phyloP scores from a whole-genome alignment of 1,140 invertebrate species.

The Ridgeia piscesae region DNA sequence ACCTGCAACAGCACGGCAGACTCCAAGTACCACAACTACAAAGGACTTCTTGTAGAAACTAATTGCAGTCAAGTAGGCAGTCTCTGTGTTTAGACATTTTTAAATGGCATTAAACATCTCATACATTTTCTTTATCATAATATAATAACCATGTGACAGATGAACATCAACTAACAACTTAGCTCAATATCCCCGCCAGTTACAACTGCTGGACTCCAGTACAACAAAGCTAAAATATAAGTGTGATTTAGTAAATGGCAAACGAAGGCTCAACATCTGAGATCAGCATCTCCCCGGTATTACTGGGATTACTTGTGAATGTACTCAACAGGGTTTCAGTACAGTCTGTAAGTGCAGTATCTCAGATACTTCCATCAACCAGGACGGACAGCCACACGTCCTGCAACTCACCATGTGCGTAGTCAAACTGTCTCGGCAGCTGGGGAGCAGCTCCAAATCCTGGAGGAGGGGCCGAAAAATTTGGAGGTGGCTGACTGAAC shows the following conservation, averaged over 20 bases:
- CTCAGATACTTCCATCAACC: neutral
- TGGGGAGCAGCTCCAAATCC: slow-evolving; percentile 29
- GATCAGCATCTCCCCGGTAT: neutral
- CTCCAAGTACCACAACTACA: neutral
- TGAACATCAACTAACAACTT: neutral
- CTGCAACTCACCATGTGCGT: slow-evolving; percentile 36
- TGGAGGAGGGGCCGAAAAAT: slow-evolving; percentile 30
- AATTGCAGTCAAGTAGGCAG: neutral
- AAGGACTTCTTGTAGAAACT: neutral
- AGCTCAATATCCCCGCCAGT: neutral
- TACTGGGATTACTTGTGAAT: neutral
- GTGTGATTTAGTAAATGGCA: neutral
- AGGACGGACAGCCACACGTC: neutral
- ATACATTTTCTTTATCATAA: neutral
- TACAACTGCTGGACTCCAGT: neutral
- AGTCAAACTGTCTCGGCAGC: slow-evolving; percentile 47
- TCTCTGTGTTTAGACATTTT: neutral
- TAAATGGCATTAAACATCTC: neutral
- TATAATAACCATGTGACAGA: neutral
- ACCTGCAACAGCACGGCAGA: slow-evolving; percentile 1
- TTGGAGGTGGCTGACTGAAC: slow-evolving; percentile 32
- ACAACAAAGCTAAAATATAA: neutral
- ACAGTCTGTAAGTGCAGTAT: too few relatives aligned
- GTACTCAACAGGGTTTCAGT: too few relatives aligned
- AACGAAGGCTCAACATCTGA: neutral